Conservation (phyloP, 2,797 vertebrate species). For the Propithecus perrieri region DNA sequence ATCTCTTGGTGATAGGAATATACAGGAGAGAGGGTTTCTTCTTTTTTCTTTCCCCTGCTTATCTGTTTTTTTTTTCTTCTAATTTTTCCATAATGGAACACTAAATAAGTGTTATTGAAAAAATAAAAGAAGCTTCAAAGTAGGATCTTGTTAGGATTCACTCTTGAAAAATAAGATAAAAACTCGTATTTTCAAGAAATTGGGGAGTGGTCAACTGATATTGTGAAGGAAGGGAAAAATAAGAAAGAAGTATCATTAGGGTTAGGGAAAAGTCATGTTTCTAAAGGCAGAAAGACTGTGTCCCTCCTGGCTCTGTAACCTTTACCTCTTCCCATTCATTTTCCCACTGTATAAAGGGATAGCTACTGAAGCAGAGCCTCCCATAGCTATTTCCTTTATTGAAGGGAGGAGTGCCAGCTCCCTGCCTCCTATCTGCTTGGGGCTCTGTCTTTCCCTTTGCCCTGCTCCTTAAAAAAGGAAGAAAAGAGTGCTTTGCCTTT, state of each 20-base stretch:
- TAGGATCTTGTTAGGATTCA: not conserved
- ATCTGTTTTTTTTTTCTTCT: not conserved
- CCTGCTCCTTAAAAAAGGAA: not conserved
- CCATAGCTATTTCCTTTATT: not conserved
- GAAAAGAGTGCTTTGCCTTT: not conserved
- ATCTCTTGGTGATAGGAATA: not conserved
- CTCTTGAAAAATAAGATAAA: not conserved
- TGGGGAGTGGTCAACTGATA: not conserved
- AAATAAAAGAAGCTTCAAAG: conserved; percentile 1
- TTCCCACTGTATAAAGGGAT: not conserved
- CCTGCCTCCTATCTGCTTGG: not conserved
- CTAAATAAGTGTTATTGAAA: not conserved
- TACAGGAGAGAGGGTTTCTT: not conserved
- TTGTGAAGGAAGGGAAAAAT: not conserved
- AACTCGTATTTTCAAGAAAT: not conserved
- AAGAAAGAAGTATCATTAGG: not conserved
- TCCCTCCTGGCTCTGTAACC: not conserved
- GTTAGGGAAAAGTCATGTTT: not conserved
- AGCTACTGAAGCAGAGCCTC: not conserved
- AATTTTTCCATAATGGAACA: not conserved
- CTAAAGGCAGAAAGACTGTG: not conserved
- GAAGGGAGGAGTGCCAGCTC: not conserved
- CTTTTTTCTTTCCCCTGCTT: not conserved
- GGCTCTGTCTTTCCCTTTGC: not conserved
- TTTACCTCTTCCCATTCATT: not conserved